A percentile compares a stretch with the other conserved stretches of the same genome.
These are phyloP conservation scores for Enteromius afrohamiltoni DNA, from an alignment of 2,797 vertebrate species.

Conservation along the genomic window DNA sequence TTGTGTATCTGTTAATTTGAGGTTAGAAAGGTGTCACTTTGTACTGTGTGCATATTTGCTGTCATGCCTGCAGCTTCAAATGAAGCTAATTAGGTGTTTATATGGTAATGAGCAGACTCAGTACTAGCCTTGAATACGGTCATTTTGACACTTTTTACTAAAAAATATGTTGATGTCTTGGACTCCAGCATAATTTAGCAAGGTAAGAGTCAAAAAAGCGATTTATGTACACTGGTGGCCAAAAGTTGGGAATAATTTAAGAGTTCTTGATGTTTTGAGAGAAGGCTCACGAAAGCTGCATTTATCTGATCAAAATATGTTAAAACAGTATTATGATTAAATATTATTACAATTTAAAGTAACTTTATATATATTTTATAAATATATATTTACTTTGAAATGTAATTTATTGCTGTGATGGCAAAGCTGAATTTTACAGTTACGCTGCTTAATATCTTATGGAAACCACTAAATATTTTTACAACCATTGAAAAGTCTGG, in stretches of 20 bases:
- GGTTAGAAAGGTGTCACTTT: conserved; percentile 25
- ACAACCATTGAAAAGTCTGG: too few species aligned
- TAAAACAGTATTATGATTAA: background rate
- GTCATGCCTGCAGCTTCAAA: conserved; percentile 42
- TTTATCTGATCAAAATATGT: background rate
- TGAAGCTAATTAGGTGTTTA: conserved; percentile 52
- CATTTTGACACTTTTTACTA: conserved; percentile 18
- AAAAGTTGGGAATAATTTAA: background rate
- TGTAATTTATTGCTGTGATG: too few species aligned
- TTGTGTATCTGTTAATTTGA: conserved; percentile 28
- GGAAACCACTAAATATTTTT: too few species aligned
- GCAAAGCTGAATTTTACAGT: too few species aligned
- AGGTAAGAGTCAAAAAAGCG: background rate
- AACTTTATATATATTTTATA: background rate
- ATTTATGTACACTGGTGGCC: background rate
- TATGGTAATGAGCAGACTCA: conserved; percentile 54
- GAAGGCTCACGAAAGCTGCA: background rate
- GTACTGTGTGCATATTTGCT: conserved; percentile 43
- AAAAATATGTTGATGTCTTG: conserved; percentile 9
- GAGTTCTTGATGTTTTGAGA: background rate
- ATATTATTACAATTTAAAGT: background rate
- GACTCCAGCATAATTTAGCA: background rate
- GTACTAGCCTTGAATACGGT: conserved; percentile 38
- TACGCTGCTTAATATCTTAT: background rate
- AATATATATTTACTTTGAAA: background rate